Evolutionary conservation across 2,888 invertebrate genomes (phyloP), one percentile per base, ranked within the genome.

Genomic region (Lepidochrysops patricia): DNA sequence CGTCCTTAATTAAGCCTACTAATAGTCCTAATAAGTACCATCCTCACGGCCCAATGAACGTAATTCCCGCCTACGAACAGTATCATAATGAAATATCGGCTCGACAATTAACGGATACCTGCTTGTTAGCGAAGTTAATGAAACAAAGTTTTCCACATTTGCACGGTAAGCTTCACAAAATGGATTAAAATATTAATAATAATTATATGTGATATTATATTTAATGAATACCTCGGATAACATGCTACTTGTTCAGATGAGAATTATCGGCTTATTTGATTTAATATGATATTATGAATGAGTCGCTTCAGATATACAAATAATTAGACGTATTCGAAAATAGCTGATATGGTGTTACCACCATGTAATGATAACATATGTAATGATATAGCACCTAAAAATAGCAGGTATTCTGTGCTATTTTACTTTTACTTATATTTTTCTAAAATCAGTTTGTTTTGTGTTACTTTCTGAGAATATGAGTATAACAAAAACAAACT

Each of bases 61-160:
- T 27, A 32, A 54, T 29, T 29, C 54, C 54, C 13, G 32, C 27
- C 9, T 15, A 54, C 27, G 49, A 60, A 61, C 54, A 65, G 29
- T 61, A 69, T 32, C 71, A 72, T 64, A 57, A 61, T 57, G 70
- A 72, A 9, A 61, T 63, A 13, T 50, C 64, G 54, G 60, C 64
- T 23, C 58, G 65, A 34, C 68, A 70, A 25, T 62, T 76, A n/a
- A 62, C 74, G 13, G 80, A 81, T 5, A 74, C 73, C 13, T 86
- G 84, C 67, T 67, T 83, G 15, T 64, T 83, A 26, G 78, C 79
- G 7, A 78, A 77, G 59, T 69, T 85, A 43, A 67, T 84, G 57
- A 82, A 79, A 66, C 73, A 76, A 63, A 75, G 65, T 58, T 72
- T 77, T 64, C 79, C 77, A 1, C 66, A 71, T 60, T 66, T 71